A percentile compares a stretch with the other conserved stretches of the same genome.
Evolutionary conservation across 2,888 invertebrate genomes (phyloP).

Genomic region (Cheilosia vernalis): DNA sequence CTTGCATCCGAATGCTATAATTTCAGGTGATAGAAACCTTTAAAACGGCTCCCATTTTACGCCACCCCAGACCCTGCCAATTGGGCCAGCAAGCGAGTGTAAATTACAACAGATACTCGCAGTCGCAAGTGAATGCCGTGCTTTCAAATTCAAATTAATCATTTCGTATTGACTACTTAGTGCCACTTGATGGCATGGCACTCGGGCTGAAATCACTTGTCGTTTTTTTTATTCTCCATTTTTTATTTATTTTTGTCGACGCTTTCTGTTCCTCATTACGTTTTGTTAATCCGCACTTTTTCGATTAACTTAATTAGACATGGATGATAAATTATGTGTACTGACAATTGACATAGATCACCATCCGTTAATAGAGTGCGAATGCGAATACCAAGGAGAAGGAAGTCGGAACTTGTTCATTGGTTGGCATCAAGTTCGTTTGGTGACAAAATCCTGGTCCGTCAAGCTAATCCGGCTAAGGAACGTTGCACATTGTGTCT

Average conservation of each 20-base stretch:
- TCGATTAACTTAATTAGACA: constrained; percentile 60
- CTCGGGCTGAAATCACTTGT: constrained; percentile 42
- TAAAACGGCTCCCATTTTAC: constrained; percentile 43
- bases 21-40: constrained; percentile 38
- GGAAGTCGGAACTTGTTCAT: constrained; percentile 64
- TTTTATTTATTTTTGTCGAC: too few species aligned
- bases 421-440: not conserved
- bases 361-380: constrained; percentile 59
- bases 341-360: constrained; percentile 63
- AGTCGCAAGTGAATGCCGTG: constrained; percentile 39
- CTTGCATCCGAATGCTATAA: constrained; percentile 29
- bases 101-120: constrained; percentile 48
- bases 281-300: constrained; percentile 45
- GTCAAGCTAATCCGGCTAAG: constrained; percentile 41
- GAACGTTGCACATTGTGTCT: constrained; percentile 37
- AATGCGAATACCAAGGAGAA: constrained; percentile 26
- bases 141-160: constrained; percentile 47
- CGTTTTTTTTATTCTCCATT: constrained; percentile 1
- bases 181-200: constrained; percentile 44
- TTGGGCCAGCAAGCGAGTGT: constrained; percentile 33
- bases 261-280: constrained; percentile 22
- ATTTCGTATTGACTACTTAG: constrained; percentile 47
- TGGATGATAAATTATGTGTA: constrained; percentile 60
- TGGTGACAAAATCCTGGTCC: constrained; percentile 68
- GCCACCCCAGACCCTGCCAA: constrained; percentile 12